Percentiles rank a stretch among this genome's conserved stretches.
Conservation (phyloP, 2,797 vertebrate species). For the Adrianichthys oophorus region DNA sequence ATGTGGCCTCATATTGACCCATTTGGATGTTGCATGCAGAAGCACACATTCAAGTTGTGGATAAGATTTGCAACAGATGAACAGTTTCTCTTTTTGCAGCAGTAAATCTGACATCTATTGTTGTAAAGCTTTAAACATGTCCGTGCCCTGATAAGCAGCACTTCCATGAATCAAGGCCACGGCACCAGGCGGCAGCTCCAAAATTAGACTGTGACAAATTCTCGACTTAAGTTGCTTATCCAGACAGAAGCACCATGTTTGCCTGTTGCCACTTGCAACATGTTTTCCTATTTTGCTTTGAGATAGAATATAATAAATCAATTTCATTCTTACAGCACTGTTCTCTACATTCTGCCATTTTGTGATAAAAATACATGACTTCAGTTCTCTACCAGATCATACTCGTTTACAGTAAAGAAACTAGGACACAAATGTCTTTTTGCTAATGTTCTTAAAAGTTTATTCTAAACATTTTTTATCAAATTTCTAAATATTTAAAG, state of each 20-base stretch:
- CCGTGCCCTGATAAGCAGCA: conserved; percentile 17
- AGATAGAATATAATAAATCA: conserved; percentile 7
- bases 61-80: conserved; percentile 8
- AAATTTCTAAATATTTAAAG: too few species aligned
- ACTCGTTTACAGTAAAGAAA: too few species aligned
- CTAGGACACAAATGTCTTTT: too few species aligned
- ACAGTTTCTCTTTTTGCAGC: background rate
- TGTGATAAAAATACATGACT: too few species aligned
- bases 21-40: background rate
- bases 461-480: too few species aligned
- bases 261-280: background rate
- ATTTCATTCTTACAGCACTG: background rate
- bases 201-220: conserved; percentile 54
- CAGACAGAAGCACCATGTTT: conserved; percentile 3
- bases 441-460: too few species aligned
- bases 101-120: conserved; percentile 12
- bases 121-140: conserved; percentile 9
- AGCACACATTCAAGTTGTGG: too few species aligned
- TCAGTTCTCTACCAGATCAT: too few species aligned
- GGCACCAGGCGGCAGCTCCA: conserved; percentile 31
- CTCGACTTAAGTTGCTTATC: conserved; percentile 35
- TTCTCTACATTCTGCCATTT: too few species aligned
- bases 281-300: conserved; percentile 6
- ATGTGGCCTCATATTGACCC: conserved; percentile 1
- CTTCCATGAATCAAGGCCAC: conserved; percentile 33